Evolutionary conservation across 2,797 vertebrate genomes (phyloP).

Genomic region (Perodicticus potto): DNA sequence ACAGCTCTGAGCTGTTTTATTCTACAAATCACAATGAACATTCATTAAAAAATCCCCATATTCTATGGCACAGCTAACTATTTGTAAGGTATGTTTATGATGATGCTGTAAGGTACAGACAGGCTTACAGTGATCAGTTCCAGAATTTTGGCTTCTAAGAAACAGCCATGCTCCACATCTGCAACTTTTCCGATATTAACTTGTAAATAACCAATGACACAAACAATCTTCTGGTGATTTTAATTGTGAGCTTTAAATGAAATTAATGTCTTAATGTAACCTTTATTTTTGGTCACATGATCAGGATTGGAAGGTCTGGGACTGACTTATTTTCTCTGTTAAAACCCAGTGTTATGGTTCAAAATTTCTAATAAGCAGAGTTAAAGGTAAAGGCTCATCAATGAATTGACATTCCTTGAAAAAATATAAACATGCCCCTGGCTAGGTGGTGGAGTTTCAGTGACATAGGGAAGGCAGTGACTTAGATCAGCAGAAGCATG

Average conservation of each 20-base stretch:
- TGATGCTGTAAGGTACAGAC: background rate
- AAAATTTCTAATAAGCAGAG: background rate
- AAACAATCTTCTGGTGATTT: background rate
- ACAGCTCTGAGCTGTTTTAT: background rate
- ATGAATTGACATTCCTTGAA: background rate
- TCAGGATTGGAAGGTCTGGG: background rate
- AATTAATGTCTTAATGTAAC: background rate
- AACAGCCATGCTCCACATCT: background rate
- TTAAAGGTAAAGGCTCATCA: background rate
- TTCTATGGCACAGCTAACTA: background rate
- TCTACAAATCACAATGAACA: slow-evolving; percentile 34
- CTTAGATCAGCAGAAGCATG: background rate
- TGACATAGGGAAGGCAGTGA: background rate
- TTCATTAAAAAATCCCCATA: background rate
- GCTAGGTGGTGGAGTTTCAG: too few relatives aligned
- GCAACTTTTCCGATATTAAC: background rate
- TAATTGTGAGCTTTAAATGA: background rate
- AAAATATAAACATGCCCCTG: background rate
- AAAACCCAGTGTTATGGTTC: background rate
- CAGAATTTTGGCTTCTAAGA: background rate
- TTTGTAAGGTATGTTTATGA: background rate
- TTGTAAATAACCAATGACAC: background rate
- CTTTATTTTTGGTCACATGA: background rate
- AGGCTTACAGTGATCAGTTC: background rate
- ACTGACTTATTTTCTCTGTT: background rate